Conservation (phyloP, 23 tunicate genomes). For the Oikopleura albicans region DNA sequence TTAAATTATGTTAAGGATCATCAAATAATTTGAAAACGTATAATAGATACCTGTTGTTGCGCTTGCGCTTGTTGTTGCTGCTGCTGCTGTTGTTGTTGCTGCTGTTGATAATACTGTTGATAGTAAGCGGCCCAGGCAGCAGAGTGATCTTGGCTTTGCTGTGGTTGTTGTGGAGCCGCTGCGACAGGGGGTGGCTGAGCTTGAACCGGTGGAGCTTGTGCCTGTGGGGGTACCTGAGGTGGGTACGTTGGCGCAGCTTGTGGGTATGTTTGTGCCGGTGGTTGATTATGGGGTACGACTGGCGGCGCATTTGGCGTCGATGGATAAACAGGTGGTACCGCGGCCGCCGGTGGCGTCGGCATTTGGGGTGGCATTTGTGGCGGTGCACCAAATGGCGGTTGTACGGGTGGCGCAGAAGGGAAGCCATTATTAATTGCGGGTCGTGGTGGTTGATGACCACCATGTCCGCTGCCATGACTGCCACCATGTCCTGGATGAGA, state of each 20-base stretch:
- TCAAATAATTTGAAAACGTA: no score
- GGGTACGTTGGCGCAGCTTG: background rate
- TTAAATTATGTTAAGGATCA: no score
- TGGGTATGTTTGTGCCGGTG: background rate
- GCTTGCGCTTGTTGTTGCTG: no score
- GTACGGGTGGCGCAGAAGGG: background rate
- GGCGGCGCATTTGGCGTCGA: constrained; percentile 2
- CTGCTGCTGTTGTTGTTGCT: background rate
- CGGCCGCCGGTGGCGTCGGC: background rate
- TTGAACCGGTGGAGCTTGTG: background rate
- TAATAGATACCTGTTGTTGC: no score
- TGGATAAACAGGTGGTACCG: background rate
- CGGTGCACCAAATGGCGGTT: constrained; percentile 13
- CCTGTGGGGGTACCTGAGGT: background rate
- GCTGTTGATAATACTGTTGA: background rate
- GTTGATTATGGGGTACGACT: background rate
- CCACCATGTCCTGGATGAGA: no score
- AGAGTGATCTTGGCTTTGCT: background rate
- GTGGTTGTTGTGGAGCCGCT: background rate
- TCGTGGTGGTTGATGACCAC: background rate
- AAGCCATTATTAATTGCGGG: background rate
- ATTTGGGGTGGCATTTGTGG: constrained; percentile 18
- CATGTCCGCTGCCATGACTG: background rate
- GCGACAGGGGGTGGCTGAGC: background rate
- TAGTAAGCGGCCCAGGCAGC: constrained; percentile 15